phyloP scores from a whole-genome alignment of 92 coral and sea anemone genomes.

The Epizoanthus rinbou region DNA sequence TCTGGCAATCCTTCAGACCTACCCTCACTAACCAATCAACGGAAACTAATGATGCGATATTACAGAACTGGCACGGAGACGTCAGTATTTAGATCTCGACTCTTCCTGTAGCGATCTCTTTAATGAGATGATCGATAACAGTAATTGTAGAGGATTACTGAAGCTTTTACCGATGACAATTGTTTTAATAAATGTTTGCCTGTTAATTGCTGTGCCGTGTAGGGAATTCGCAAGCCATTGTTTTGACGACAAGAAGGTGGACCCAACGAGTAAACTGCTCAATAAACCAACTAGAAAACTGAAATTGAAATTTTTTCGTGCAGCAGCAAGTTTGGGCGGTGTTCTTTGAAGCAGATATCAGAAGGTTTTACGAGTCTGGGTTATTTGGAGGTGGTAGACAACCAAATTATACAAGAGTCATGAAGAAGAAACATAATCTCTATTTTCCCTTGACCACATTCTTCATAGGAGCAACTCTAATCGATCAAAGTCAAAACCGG shows the following conservation, averaged over 20 bases:
- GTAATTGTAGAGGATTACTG: constrained; percentile 47
- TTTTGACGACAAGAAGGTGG: constrained; percentile 3
- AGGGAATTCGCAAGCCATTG: constrained; percentile 34
- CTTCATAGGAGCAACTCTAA: constrained; percentile 41
- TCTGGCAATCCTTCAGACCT: constrained; percentile 34
- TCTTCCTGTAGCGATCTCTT: constrained; percentile 41
- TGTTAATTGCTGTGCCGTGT: constrained; percentile 33
- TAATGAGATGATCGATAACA: constrained; percentile 51
- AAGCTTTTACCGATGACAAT: constrained; percentile 46
- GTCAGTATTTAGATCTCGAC: constrained; percentile 33
- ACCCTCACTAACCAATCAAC: constrained; percentile 30
- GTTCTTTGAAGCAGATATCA: constrained; percentile 46
- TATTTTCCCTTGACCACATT: constrained; percentile 39
- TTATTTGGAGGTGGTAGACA: constrained; percentile 47
- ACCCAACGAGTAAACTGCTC: not conserved
- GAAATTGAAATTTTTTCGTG: constrained; percentile 28
- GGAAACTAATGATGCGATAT: constrained; percentile 19
- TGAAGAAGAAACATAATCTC: constrained; percentile 37
- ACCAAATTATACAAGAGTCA: constrained; percentile 32
- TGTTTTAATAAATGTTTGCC: constrained; percentile 49
- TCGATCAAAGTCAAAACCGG: constrained; percentile 47
- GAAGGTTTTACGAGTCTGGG: constrained; percentile 27
- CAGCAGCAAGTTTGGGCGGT: constrained; percentile 25
- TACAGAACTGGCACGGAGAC: constrained; percentile 5
- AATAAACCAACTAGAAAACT: constrained; percentile 7